Conservation (phyloP, 92 coral and sea anemone genomes). For the Virgularia gustaviana region DNA sequence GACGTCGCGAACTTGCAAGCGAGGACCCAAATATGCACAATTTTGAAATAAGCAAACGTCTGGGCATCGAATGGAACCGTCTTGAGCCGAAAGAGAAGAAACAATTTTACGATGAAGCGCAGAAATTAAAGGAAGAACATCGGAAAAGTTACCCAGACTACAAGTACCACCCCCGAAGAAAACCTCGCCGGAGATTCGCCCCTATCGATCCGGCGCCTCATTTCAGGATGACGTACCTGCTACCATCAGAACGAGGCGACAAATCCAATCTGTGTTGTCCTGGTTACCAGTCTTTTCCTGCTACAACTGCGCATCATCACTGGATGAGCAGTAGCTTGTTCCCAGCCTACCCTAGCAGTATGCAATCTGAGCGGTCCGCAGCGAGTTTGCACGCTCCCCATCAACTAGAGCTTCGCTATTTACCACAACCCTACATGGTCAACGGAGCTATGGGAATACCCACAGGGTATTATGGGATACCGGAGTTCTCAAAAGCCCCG, state of each 20-base stretch:
- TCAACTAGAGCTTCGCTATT: slow-evolving; percentile 7
- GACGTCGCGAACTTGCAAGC: slow-evolving; percentile 90
- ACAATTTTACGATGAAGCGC: slow-evolving; percentile 88
- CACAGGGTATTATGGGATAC: slow-evolving; percentile 29
- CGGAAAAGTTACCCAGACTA: slow-evolving; percentile 85
- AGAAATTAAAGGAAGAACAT: slow-evolving; percentile 88
- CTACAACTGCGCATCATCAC: not conserved
- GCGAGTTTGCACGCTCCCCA: slow-evolving; percentile 1
- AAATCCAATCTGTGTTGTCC: not conserved
- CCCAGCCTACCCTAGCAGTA: not conserved
- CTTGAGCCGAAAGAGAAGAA: slow-evolving; percentile 82
- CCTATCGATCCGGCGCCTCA: slow-evolving; percentile 24
- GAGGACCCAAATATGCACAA: slow-evolving; percentile 99
- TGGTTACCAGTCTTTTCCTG: not conserved
- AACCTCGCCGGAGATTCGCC: slow-evolving; percentile 28
- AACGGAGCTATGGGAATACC: slow-evolving; percentile 21
- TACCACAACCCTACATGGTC: slow-evolving; percentile 16
- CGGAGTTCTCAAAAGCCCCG: not conserved
- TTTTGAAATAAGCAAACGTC: slow-evolving; percentile 88
- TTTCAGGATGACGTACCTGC: slow-evolving; percentile 22
- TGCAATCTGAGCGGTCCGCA: not conserved
- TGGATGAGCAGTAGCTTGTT: slow-evolving; percentile 17
- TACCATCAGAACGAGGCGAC: slow-evolving; percentile 16
- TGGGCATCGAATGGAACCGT: slow-evolving; percentile 96
- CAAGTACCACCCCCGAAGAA: slow-evolving; percentile 86